Conservation (phyloP, 2,888 invertebrate genomes). For the Brachyopa scutellaris region DNA sequence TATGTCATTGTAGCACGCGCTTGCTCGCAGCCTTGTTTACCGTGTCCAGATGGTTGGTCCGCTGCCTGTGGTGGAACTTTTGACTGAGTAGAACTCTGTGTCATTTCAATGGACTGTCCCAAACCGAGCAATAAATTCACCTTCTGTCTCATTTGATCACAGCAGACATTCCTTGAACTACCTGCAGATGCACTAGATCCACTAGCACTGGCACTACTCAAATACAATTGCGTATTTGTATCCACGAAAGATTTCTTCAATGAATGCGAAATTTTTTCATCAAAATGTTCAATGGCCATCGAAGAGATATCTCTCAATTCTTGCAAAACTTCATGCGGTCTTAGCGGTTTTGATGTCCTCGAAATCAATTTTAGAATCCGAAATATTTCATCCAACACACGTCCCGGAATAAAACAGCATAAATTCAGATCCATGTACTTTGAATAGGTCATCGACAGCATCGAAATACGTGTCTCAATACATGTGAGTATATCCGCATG, state of each 20-base stretch:
- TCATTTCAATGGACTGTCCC: constrained; percentile 52
- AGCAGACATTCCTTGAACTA: constrained; percentile 66
- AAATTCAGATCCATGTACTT: constrained; percentile 91
- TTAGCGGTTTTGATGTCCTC: constrained; percentile 85
- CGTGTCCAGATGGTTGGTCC: constrained; percentile 48
- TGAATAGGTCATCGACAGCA: constrained; percentile 95
- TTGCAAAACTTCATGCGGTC: constrained; percentile 92
- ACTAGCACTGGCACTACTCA: constrained; percentile 40
- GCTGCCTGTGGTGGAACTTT: constrained; percentile 31
- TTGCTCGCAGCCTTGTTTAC: constrained; percentile 76
- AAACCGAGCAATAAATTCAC: constrained; percentile 63
- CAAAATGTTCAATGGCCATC: constrained; percentile 95
- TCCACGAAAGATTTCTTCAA: constrained; percentile 76
- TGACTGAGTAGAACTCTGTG: constrained; percentile 26
- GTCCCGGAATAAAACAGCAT: constrained; percentile 97
- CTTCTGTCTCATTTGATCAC: constrained; percentile 72
- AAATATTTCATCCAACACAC: constrained; percentile 94
- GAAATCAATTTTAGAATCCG: constrained; percentile 88
- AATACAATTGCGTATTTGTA: constrained; percentile 53
- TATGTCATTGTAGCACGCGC: constrained; percentile 75
- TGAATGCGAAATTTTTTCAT: constrained; percentile 88
- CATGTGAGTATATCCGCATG: constrained; percentile 95
- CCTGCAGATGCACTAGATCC: constrained; percentile 39
- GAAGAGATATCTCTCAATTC: constrained; percentile 95
- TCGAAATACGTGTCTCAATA: constrained; percentile 94